Conservation (phyloP, 2,113 vertebrate species). For the Euleptes europaea region DNA sequence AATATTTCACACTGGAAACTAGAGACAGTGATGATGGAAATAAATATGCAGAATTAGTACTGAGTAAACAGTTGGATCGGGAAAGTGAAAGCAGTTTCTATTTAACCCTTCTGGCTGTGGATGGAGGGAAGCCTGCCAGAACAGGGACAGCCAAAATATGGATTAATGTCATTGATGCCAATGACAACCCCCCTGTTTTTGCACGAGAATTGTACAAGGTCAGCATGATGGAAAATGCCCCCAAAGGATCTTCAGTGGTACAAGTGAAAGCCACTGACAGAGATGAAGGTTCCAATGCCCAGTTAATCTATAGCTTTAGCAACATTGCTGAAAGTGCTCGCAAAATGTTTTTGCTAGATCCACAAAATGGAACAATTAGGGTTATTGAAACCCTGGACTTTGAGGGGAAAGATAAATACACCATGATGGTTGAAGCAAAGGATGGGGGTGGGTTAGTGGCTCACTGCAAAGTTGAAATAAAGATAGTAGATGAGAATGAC, state of each 20-base stretch:
- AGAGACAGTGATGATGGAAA: slow-evolving; percentile 52
- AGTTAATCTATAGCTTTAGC: slow-evolving; percentile 67
- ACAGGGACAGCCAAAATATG: slow-evolving; percentile 54
- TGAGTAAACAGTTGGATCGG: slow-evolving; percentile 66
- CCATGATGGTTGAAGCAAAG: slow-evolving; percentile 66
- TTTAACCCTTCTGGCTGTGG: slow-evolving; percentile 61
- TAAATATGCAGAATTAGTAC: slow-evolving; percentile 63
- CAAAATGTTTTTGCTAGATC: slow-evolving; percentile 60
- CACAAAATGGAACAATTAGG: slow-evolving; percentile 54
- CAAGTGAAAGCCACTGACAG: slow-evolving; percentile 57
- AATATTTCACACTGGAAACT: slow-evolving; percentile 63
- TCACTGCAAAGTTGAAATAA: slow-evolving; percentile 66
- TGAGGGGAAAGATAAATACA: slow-evolving; percentile 61
- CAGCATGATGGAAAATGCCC: slow-evolving; percentile 53
- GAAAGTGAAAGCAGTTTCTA: slow-evolving; percentile 56
- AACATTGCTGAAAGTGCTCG: slow-evolving; percentile 28
- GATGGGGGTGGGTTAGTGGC: slow-evolving; percentile 68
- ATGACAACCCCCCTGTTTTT: slow-evolving; percentile 72
- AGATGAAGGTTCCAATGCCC: slow-evolving; percentile 63
- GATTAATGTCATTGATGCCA: slow-evolving; percentile 61
- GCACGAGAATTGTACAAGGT: slow-evolving; percentile 53
- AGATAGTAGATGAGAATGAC: slow-evolving; percentile 69
- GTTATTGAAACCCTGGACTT: slow-evolving; percentile 63
- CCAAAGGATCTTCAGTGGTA: slow-evolving; percentile 47
- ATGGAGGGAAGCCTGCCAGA: slow-evolving; percentile 51